A percentile compares a stretch with the other conserved stretches of the same genome.
Evolutionary conservation across 2,113 vertebrate species (phyloP).

Genomic region (Pterocles burchelli): DNA sequence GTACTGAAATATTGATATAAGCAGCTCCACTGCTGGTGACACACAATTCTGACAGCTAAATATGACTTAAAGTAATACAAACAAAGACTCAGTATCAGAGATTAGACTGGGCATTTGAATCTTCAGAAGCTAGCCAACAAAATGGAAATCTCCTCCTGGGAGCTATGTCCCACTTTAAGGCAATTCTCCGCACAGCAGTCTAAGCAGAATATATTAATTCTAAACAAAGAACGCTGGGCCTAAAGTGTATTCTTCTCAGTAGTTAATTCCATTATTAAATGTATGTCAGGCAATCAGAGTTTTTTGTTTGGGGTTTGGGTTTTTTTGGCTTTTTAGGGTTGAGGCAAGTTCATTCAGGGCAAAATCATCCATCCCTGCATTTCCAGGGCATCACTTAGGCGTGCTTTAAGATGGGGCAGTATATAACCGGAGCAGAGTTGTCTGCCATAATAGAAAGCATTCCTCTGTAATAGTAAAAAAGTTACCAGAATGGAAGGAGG

Average conservation of each 20-base stretch:
- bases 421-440: background rate
- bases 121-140: background rate
- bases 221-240: background rate
- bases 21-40: background rate
- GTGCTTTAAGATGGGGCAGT: background rate
- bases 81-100: background rate
- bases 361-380: background rate
- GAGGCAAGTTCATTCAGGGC: background rate
- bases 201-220: background rate
- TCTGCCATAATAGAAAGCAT: background rate
- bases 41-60: background rate
- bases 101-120: background rate
- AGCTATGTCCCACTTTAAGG: background rate
- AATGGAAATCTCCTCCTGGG: background rate
- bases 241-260: background rate
- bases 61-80: background rate
- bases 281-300: rapidly evolving
- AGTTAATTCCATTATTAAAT: background rate
- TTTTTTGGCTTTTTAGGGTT: background rate
- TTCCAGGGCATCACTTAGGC: background rate
- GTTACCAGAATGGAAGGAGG: background rate
- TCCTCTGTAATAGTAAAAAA: background rate
- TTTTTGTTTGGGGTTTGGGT: background rate
- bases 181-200: background rate
- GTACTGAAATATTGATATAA: background rate